These are phyloP conservation scores for Carcharodon carcharias DNA, from an alignment of 2,797 vertebrate genomes.

Conservation along the genomic window DNA sequence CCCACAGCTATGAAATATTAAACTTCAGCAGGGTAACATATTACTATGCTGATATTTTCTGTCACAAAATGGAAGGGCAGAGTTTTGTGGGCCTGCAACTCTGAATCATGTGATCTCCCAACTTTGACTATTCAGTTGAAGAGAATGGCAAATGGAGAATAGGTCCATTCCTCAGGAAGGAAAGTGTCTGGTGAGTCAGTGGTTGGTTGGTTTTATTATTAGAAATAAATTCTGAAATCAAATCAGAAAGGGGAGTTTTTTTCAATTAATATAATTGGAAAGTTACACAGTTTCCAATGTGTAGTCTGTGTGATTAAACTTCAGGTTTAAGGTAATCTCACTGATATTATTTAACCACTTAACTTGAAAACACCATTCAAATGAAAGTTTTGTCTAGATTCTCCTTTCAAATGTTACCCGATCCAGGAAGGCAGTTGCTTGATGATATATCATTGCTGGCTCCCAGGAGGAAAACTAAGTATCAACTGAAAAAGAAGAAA, in stretches of 20 bases:
- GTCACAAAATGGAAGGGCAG: not conserved
- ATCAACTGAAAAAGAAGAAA: constrained; percentile 24
- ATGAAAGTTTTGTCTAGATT: not conserved
- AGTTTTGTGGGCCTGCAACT: not conserved
- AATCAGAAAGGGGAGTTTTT: not conserved
- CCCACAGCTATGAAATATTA: not conserved
- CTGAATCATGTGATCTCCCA: not conserved
- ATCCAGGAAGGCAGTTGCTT: not conserved
- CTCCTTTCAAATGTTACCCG: not conserved
- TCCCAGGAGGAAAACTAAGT: not conserved
- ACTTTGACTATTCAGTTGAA: not conserved
- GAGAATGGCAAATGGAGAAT: not conserved
- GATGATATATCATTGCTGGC: constrained; percentile 27
- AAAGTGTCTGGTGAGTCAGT: not conserved
- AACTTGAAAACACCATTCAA: not conserved
- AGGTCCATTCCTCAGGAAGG: not conserved
- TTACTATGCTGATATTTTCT: not conserved
- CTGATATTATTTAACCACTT: not conserved
- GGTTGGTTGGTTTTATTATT: not conserved
- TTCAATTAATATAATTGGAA: not conserved
- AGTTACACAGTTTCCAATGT: not conserved
- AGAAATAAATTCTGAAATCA: constrained; percentile 6
- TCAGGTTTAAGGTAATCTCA: not conserved
- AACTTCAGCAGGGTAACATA: not conserved
- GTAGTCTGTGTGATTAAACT: not conserved